Conservation (phyloP, 2,888 invertebrate genomes). For the Sericinus montela region DNA sequence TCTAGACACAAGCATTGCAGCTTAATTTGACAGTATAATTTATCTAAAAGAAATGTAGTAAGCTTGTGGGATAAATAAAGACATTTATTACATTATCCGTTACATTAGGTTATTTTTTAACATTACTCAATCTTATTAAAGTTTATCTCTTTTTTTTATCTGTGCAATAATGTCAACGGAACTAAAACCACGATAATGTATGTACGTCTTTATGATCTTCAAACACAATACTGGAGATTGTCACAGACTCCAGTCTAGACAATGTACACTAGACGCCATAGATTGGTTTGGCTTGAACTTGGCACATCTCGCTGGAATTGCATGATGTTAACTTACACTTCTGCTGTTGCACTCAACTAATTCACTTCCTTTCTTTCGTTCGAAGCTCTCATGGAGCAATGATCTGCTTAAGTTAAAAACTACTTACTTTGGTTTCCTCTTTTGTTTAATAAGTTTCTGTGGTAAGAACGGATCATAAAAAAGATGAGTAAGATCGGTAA, state of each 20-base stretch:
- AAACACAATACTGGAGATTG: slow-evolving; percentile 36
- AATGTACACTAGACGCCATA: slow-evolving; percentile 26
- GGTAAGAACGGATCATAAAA: too few species aligned
- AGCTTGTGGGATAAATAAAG: too few species aligned
- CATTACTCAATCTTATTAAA: too few species aligned
- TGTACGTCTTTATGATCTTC: slow-evolving; percentile 26
- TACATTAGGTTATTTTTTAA: too few species aligned
- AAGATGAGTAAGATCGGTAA: too few species aligned
- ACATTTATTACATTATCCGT: too few species aligned
- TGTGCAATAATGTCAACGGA: not conserved
- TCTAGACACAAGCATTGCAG: too few species aligned
- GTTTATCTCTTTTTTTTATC: too few species aligned
- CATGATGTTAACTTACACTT: slow-evolving; percentile 9
- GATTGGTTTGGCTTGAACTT: slow-evolving; percentile 16
- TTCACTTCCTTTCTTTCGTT: slow-evolving; percentile 2
- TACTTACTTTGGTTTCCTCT: not conserved
- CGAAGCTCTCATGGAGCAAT: not conserved
- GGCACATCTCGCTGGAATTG: slow-evolving; percentile 10
- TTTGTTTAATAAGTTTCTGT: too few species aligned
- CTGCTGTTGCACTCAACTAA: slow-evolving; percentile 5
- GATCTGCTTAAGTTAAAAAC: not conserved
- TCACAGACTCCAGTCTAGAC: slow-evolving; percentile 47
- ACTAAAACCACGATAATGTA: slow-evolving; percentile 14
- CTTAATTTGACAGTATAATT: too few species aligned
- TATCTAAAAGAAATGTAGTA: too few species aligned